Evolutionary conservation across 2,888 invertebrate species (phyloP).

Genomic region (Agrotis ipsilon): DNA sequence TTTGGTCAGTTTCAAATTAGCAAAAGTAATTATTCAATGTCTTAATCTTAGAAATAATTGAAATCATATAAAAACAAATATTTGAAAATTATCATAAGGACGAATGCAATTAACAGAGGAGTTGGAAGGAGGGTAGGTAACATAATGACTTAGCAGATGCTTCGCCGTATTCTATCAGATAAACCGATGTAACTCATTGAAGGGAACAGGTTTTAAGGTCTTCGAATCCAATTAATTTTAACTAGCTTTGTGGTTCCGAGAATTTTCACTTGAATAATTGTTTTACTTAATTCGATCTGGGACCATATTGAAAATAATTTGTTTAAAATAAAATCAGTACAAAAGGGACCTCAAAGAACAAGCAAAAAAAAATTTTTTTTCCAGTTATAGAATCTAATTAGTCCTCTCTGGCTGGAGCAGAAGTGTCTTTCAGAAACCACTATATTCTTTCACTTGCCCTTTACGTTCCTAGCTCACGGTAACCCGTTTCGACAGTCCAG

Average conservation of each 20-base stretch:
- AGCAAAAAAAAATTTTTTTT: too few species aligned
- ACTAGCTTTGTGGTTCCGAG: background rate
- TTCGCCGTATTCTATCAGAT: constrained; percentile 22
- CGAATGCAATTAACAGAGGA: constrained; percentile 23
- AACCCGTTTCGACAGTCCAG: too few species aligned
- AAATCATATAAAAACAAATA: constrained; percentile 4
- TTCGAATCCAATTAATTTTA: constrained; percentile 45
- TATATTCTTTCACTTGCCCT: too few species aligned
- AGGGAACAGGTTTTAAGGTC: constrained; percentile 27
- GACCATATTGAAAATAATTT: background rate
- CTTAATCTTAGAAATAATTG: background rate
- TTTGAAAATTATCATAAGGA: constrained; percentile 26
- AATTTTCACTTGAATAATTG: background rate
- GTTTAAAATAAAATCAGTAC: too few species aligned
- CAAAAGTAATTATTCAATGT: background rate
- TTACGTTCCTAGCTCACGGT: too few species aligned
- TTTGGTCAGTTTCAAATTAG: background rate
- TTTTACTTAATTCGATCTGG: background rate
- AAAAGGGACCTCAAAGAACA: too few species aligned
- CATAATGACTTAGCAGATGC: constrained; percentile 41
- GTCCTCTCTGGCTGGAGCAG: too few species aligned
- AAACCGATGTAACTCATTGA: constrained; percentile 22
- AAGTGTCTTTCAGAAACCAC: too few species aligned
- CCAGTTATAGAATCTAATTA: too few species aligned
- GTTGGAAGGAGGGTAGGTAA: background rate